Evolutionary conservation across 2,888 invertebrate genomes (phyloP).

Genomic region (Loripinus fragilis): DNA sequence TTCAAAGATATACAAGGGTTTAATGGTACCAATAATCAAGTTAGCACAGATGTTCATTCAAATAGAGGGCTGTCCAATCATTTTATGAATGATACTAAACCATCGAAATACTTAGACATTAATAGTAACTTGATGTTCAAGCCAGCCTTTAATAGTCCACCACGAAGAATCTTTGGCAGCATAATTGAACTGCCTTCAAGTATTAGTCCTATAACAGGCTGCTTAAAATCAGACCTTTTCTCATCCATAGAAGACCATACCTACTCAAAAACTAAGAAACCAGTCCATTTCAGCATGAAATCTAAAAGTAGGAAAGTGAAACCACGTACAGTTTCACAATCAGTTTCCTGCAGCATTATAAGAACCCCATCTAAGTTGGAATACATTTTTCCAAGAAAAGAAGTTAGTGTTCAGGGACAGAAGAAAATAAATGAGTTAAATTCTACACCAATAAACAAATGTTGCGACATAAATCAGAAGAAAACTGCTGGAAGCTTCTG

Average conservation of each 20-base stretch:
- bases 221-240: background rate
- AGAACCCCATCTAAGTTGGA: background rate
- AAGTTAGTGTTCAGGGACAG: background rate
- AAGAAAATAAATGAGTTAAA: background rate
- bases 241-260: slow-evolving; percentile 27
- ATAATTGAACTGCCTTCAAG: background rate
- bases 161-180: background rate
- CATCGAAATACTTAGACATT: background rate
- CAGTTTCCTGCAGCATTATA: background rate
- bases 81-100: too few species aligned
- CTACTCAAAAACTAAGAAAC: slow-evolving; percentile 36
- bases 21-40: background rate
- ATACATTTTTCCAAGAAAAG: background rate
- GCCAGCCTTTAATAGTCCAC: slow-evolving; percentile 19
- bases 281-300: slow-evolving; percentile 36
- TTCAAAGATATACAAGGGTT: background rate
- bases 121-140: slow-evolving; percentile 13
- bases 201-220: background rate
- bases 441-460: too few species aligned
- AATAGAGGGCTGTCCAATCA: background rate
- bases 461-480: too few species aligned
- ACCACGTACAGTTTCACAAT: background rate
- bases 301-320: background rate
- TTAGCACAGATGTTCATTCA: background rate
- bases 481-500: too few species aligned